Base-by-base conservation (phyloP, 2,113 vertebrate species). In the Platichthys stellatus region DNA sequence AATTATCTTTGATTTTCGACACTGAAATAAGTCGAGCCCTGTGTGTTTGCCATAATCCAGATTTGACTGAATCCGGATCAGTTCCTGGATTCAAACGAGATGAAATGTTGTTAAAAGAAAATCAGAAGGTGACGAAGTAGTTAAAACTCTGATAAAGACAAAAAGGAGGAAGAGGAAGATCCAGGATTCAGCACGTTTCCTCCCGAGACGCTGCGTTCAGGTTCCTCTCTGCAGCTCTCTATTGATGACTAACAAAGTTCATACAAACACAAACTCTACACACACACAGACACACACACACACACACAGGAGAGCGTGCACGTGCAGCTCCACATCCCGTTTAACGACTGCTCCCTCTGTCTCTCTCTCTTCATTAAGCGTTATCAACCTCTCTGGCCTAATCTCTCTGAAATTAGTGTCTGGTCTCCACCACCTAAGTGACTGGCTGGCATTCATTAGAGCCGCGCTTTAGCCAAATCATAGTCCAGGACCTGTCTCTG, bases 361-460 rank as follows among this genome's bases (percentile, higher is more conserved):
- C 75, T 65, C 81, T 54, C 72, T 76, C 86, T 89, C 89, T 93
- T 91, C 92, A 94, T 93, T 92, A 94, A 91, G 88, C 85, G 60
- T 92, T 88, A 93, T 94, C 91, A 93, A 92, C 92, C 92, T 85
- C 76, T 83, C 57, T 81, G 76, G 80, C 90, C 92, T 94, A 94
- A 94, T 94, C 93, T 92, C 90, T 93, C 88, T 93, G 89, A 93
- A 91, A 93, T 91, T 92, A 93, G 92, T 89, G 86, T 89, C 87
- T 83, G 81, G 74, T 86, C 84, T 92, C 83, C 54, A 87, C 84
- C 91, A 91, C 83, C 88, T 88, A 78, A 94, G 93, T 93, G 93
- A 94, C 90, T 93, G 83, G 81, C 92, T 91, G 88, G 91, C 92
- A 94, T 94, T 94, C 93, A 94, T 95, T 95, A 94, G 92, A 82